phyloP scores from a whole-genome alignment of 2,797 vertebrate genomes.

The Esox lucius region DNA sequence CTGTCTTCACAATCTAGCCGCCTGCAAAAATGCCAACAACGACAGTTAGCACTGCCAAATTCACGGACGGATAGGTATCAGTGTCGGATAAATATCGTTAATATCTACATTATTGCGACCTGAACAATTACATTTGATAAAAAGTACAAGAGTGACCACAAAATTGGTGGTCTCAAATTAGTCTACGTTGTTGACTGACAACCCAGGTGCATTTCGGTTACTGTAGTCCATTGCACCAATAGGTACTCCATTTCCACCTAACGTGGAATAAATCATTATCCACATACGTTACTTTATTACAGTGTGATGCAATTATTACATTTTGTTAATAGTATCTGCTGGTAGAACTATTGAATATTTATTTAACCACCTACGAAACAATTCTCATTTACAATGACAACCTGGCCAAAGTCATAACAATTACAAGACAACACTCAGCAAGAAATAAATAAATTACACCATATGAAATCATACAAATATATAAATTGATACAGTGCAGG shows the following conservation, averaged over 20 bases:
- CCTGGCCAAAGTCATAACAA: too few relatives aligned
- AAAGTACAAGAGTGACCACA: slow-evolving; percentile 29
- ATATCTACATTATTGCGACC: slow-evolving; percentile 62
- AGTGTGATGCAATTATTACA: too few relatives aligned
- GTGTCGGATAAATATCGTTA: slow-evolving; percentile 26
- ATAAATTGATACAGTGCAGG: too few relatives aligned
- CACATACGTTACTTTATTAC: too few relatives aligned
- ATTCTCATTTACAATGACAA: too few relatives aligned
- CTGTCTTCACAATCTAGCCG: slow-evolving; percentile 27
- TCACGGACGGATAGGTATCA: slow-evolving; percentile 29
- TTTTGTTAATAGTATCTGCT: too few relatives aligned
- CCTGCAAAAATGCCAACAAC: slow-evolving; percentile 19
- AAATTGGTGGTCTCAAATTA: slow-evolving; percentile 34
- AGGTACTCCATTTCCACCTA: neutral
- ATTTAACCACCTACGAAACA: too few relatives aligned
- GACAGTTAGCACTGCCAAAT: slow-evolving; percentile 20
- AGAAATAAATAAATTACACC: too few relatives aligned
- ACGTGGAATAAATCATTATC: neutral
- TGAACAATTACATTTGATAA: slow-evolving; percentile 6
- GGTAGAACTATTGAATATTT: too few relatives aligned
- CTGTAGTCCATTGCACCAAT: slow-evolving; percentile 40
- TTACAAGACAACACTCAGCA: too few relatives aligned
- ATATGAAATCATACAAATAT: too few relatives aligned
- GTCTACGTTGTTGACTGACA: slow-evolving; percentile 30
- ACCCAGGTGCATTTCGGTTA: slow-evolving; percentile 48